Percentiles rank a stretch among this genome's conserved stretches.
These are phyloP conservation scores for Triops longicaudatus DNA, from an alignment of 1,140 invertebrate species.

Conservation along the genomic window DNA sequence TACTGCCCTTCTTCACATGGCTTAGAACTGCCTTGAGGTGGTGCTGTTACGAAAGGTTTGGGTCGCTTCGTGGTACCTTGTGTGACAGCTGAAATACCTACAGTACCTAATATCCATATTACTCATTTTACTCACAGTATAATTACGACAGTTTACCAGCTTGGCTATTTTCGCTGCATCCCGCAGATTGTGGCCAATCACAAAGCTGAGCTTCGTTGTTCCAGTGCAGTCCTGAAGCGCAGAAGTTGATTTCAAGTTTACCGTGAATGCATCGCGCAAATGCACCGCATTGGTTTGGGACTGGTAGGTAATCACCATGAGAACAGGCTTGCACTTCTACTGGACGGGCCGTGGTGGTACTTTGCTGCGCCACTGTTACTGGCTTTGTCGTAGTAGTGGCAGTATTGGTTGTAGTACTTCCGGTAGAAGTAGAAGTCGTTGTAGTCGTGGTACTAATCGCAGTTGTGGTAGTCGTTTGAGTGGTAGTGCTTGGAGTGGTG, in stretches of 20 bases:
- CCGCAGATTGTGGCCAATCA: slow-evolving; percentile 66
- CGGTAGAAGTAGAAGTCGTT: slow-evolving; percentile 35
- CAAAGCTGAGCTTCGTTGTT: slow-evolving; percentile 54
- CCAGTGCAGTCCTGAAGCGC: slow-evolving; percentile 73
- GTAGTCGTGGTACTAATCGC: slow-evolving; percentile 39
- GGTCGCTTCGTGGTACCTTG: slow-evolving; percentile 9
- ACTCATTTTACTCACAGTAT: too few relatives aligned
- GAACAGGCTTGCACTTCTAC: slow-evolving; percentile 39
- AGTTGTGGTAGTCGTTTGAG: slow-evolving; percentile 36
- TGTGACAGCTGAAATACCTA: not conserved
- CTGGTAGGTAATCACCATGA: slow-evolving; percentile 53
- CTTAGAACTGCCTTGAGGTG: not conserved
- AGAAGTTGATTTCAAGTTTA: slow-evolving; percentile 55
- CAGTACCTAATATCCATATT: too few relatives aligned
- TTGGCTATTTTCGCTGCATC: slow-evolving; percentile 46
- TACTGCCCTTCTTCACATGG: slow-evolving; percentile 56
- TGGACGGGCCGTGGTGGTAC: slow-evolving; percentile 29
- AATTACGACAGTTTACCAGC: not conserved
- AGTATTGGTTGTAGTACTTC: slow-evolving; percentile 39
- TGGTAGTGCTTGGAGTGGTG: too few relatives aligned
- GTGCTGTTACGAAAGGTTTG: slow-evolving; percentile 15
- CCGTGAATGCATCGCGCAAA: slow-evolving; percentile 66
- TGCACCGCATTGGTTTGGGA: slow-evolving; percentile 58
- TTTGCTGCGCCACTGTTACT: slow-evolving; percentile 3
- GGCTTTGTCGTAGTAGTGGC: slow-evolving; percentile 36